Base-by-base conservation (phyloP, 2,888 invertebrate species). In the Ormyrus pomaceus region DNA sequence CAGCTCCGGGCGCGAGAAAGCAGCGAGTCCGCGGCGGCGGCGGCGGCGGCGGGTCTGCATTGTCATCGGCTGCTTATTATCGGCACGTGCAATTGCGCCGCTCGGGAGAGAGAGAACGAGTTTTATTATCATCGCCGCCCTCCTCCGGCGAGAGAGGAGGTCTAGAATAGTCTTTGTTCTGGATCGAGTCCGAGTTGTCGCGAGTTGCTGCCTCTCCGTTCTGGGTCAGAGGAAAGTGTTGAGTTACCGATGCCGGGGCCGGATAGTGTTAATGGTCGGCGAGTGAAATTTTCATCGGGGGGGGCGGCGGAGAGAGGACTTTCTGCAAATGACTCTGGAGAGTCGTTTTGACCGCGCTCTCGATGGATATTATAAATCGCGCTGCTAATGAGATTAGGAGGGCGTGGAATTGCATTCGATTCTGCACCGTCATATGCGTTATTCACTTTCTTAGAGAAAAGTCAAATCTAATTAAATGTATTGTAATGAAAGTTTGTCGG, bases 11-110 rank as follows among this genome's bases (percentile, higher is more conserved):
- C 65, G 48, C 53, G 34, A 72, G 53, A 72, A 72, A 72, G 61
- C 61, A 13, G 34, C 34, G 34, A 34, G 34, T 45, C 45, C 13
- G 56, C 69, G 45, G 8, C 45, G 4, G 11, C 66, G 45, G n/a
- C 13, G 5, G 34, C 53, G 9, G n/a, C 50, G 4, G 11, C 66
- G 45, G n/a, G 19, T 45, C 6, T 80, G 76, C 80, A 76, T 77
- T 72, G 76, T 80, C 80, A 80, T 80, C 72, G 72, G 56, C 46
- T 62, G 72, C 76, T 72, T 80, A 80, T 80, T 72, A 77, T 80
- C 80, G 34, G 65, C 69, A 13, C 51, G 65, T 46, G 6, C 56
- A 34, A 56, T 34, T 56, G 65, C 51, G 65, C 68, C 13, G 10
- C 46, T 58, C 34, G 59, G 46, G 77, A 58, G 59, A 50, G 76